phyloP scores from a whole-genome alignment of 2,888 invertebrate species.

The Eurois occulta region DNA sequence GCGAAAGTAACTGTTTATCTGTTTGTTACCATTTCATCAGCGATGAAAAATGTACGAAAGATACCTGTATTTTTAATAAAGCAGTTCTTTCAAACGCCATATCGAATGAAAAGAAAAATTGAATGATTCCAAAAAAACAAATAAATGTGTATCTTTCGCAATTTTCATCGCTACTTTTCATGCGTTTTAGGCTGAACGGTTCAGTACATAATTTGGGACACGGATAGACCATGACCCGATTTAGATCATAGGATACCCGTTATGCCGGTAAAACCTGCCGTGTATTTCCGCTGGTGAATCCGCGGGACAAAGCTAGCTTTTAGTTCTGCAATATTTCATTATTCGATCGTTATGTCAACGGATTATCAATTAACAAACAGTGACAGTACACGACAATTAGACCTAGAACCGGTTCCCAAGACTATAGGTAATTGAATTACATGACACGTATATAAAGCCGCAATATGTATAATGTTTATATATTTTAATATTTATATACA shows the following conservation, averaged over 20 bases:
- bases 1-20: neutral
- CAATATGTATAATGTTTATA: slow-evolving; percentile 10
- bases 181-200: neutral
- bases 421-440: slow-evolving; percentile 45
- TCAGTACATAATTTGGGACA: neutral
- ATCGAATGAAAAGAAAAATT: too few relatives aligned
- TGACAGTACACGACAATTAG: slow-evolving; percentile 54
- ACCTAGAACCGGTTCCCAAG: slow-evolving; percentile 45
- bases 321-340: slow-evolving; percentile 22
- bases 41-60: too few relatives aligned
- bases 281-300: neutral
- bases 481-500: slow-evolving; percentile 36
- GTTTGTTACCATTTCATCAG: neutral
- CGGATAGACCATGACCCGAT: neutral
- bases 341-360: slow-evolving; percentile 44
- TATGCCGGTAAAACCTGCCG: neutral
- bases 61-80: too few relatives aligned
- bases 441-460: slow-evolving; percentile 7
- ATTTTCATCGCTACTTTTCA: neutral
- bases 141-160: neutral
- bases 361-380: slow-evolving; percentile 36
- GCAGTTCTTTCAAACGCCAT: too few relatives aligned
- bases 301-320: neutral
- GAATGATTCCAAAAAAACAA: too few relatives aligned
- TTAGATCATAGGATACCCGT: neutral